Evolutionary conservation across 2,888 invertebrate genomes (phyloP), one percentile per base, ranked within the genome.

Genomic region (Minunthozetes semirufus): DNA sequence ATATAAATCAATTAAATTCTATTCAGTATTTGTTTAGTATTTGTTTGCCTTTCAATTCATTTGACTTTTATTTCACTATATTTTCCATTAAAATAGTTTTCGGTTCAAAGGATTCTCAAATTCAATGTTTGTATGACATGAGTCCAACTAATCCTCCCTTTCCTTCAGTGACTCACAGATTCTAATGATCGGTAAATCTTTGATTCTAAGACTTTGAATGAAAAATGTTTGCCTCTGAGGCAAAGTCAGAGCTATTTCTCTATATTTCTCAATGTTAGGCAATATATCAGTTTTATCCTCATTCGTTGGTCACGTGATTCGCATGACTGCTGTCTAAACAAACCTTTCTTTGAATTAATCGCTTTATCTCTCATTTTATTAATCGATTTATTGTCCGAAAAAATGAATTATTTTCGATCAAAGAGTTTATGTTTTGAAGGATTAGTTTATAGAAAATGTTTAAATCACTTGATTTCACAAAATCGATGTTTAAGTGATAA

Each of bases 241-340:
- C n/a, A n/a, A n/a, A n/a, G n/a, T 33, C 8, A 33, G 33, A 33
- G 33, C 33, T 33, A 3, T 33, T 33, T 33, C 33, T 33, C 33
- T 33, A 3, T 33, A 3, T 33, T 33, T 33, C 33, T 5, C 8
- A 33, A 33, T 33, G 33, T 33, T 3, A 33, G 33, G 33, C 33
- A 33, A 33, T 33, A 8, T 33, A 5, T 33, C n/a, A n/a, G 33
- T 8, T 33, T 33, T 33, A 8, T 5, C 8, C 4, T 33, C 33
- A 33, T 27, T 29, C 59, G 25, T 9, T 59, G 59, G 29, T 59
- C 59, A 59, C 59, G 59, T 59, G 59, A 59, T 59, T 59, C 59
- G 29, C 59, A 59, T 59, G 25, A 6, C 13, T 59, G 22, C 9
- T 17, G 4, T 59, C 27, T 27, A 59, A 27, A 27, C 27, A 59